These are phyloP conservation scores for Cervus canadensis DNA, from an alignment of 2,113 vertebrate genomes.

Conservation along the genomic window DNA sequence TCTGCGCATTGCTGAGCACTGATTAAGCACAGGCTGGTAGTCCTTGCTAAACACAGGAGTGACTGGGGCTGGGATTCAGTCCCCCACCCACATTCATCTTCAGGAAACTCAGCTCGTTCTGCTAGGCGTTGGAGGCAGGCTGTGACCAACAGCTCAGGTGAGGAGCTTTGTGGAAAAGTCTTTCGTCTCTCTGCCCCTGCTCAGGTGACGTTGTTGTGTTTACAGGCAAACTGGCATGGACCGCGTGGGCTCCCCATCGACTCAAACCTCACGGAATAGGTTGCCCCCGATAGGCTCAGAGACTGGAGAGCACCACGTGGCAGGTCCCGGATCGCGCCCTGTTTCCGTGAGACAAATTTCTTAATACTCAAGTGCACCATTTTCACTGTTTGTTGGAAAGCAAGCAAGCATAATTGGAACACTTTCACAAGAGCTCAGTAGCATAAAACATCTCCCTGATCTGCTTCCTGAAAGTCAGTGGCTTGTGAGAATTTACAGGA, in stretches of 20 bases:
- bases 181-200: background rate
- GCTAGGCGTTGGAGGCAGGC: background rate
- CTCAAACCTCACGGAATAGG: slow-evolving; percentile 65
- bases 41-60: no score
- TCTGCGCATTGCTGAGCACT: background rate
- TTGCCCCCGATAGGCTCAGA: slow-evolving; percentile 82
- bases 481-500: background rate
- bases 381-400: background rate
- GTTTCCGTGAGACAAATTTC: slow-evolving; percentile 77
- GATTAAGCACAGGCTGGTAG: background rate
- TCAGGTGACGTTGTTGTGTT: background rate
- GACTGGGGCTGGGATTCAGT: background rate
- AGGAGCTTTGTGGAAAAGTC: background rate
- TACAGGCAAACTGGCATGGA: slow-evolving; percentile 77
- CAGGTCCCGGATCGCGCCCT: slow-evolving; percentile 67
- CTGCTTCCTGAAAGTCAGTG: background rate
- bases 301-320: slow-evolving; percentile 66
- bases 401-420: background rate
- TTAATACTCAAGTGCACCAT: background rate
- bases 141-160: background rate
- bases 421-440: background rate
- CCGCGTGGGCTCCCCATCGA: slow-evolving; percentile 66
- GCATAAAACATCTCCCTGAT: background rate
- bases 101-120: background rate
- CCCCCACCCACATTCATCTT: background rate